These are phyloP conservation scores for Lates calcarifer DNA, from an alignment of 2,113 vertebrate genomes.

Conservation along the genomic window DNA sequence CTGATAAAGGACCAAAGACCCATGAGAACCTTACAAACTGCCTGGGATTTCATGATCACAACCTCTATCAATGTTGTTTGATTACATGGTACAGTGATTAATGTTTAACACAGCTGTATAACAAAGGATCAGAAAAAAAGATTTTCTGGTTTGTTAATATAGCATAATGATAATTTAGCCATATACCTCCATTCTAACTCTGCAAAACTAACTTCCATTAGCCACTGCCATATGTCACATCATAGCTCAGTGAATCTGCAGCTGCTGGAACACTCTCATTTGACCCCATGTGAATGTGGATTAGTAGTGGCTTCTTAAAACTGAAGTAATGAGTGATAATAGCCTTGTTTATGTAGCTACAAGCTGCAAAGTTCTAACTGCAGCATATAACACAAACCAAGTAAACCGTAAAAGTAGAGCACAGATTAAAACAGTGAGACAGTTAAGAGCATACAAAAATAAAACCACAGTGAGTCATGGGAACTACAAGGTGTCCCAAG, in stretches of 20 bases:
- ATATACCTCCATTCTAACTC: background rate
- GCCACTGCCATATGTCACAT: background rate
- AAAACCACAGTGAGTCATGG: too few relatives aligned
- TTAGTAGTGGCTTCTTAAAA: background rate
- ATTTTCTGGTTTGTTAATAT: too few relatives aligned
- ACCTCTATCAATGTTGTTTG: slow-evolving; percentile 18
- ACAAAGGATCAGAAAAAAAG: too few relatives aligned
- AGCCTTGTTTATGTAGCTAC: too few relatives aligned
- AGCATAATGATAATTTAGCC: background rate
- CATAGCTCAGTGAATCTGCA: background rate
- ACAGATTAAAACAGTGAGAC: too few relatives aligned
- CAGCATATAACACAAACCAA: too few relatives aligned
- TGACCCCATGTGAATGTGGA: background rate
- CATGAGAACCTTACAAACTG: slow-evolving; percentile 41
- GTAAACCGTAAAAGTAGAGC: too few relatives aligned
- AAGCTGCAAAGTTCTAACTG: too few relatives aligned
- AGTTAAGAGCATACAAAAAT: too few relatives aligned
- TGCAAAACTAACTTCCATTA: background rate
- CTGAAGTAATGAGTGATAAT: too few relatives aligned
- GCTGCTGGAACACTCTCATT: background rate
- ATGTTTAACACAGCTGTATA: too few relatives aligned
- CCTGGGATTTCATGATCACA: slow-evolving; percentile 32
- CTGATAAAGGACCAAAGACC: slow-evolving; percentile 51
- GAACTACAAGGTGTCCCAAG: too few relatives aligned
- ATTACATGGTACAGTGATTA: background rate